Percentiles rank a stretch among this genome's conserved stretches.
Evolutionary conservation across 2,113 vertebrate species (phyloP).

Genomic region (Tragelaphus buxtoni): DNA sequence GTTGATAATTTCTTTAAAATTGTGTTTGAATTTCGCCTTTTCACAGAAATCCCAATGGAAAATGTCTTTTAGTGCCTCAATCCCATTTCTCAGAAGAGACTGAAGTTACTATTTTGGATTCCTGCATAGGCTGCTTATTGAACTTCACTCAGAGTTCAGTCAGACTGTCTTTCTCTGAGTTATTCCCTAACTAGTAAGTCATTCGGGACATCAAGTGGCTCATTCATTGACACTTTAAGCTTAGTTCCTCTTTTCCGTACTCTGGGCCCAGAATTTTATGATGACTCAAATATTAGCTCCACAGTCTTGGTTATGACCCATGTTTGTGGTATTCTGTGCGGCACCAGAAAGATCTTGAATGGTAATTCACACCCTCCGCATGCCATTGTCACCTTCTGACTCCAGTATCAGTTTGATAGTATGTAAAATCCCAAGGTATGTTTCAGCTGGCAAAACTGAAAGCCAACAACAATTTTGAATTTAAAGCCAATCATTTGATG

Average conservation of each 20-base stretch:
- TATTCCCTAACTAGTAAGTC: neutral
- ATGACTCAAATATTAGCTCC: neutral
- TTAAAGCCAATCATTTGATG: neutral
- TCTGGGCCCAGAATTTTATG: neutral
- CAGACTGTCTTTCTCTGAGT: neutral
- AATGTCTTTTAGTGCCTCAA: neutral
- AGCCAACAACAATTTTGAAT: neutral
- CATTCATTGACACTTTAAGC: neutral
- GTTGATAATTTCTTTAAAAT: neutral
- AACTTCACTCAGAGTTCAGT: neutral
- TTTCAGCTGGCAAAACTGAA: neutral
- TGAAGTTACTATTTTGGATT: neutral
- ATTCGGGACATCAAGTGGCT: rapidly evolving
- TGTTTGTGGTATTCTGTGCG: neutral
- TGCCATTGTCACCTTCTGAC: neutral
- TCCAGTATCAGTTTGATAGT: neutral
- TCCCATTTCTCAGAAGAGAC: neutral
- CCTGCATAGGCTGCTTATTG: neutral
- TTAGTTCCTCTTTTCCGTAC: neutral
- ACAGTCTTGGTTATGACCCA: neutral
- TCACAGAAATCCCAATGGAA: neutral
- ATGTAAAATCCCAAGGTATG: neutral
- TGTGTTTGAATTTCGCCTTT: neutral
- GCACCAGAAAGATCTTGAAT: neutral
- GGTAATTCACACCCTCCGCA: neutral